These are phyloP conservation scores for Condylostylus longicornis DNA, from an alignment of 1,140 invertebrate genomes.

Conservation along the genomic window DNA sequence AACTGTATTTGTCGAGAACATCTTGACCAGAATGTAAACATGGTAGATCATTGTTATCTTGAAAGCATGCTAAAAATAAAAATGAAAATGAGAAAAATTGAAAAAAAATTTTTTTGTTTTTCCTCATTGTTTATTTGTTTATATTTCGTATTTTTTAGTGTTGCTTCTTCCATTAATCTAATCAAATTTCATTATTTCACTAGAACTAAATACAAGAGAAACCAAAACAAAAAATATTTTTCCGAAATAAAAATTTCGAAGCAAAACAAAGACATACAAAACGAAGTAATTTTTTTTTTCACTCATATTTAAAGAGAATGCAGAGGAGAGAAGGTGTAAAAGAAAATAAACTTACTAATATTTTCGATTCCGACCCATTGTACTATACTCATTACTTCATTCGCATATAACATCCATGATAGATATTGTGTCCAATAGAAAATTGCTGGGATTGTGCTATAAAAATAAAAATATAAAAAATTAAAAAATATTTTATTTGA, in stretches of 20 bases:
- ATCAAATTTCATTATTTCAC: too few species aligned
- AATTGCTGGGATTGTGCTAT: constrained; percentile 59
- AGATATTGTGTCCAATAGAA: constrained; percentile 74
- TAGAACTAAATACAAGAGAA: too few species aligned
- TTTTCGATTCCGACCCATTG: constrained; percentile 62
- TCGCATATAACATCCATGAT: constrained; percentile 86
- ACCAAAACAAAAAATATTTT: too few species aligned
- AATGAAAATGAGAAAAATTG: background rate
- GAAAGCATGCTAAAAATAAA: constrained; percentile 45
- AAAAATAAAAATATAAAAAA: constrained; percentile 13
- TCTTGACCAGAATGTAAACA: constrained; percentile 54
- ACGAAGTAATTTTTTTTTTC: constrained; percentile 4
- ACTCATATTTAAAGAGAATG: too few species aligned
- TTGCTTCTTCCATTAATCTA: too few species aligned
- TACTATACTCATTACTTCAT: constrained; percentile 69
- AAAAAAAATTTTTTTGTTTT: too few species aligned
- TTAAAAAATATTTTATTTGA: too few species aligned
- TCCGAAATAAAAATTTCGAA: too few species aligned
- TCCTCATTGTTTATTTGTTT: too few species aligned
- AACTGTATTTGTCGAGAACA: constrained; percentile 57
- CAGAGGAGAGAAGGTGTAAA: too few species aligned
- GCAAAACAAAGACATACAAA: background rate
- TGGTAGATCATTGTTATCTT: constrained; percentile 39
- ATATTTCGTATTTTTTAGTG: too few species aligned
- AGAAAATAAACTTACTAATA: constrained; percentile 47